A percentile compares a stretch with the other conserved stretches of the same genome.
These are phyloP conservation scores for Galagoides demidoff DNA, from an alignment of 2,797 vertebrate species.

Conservation along the genomic window DNA sequence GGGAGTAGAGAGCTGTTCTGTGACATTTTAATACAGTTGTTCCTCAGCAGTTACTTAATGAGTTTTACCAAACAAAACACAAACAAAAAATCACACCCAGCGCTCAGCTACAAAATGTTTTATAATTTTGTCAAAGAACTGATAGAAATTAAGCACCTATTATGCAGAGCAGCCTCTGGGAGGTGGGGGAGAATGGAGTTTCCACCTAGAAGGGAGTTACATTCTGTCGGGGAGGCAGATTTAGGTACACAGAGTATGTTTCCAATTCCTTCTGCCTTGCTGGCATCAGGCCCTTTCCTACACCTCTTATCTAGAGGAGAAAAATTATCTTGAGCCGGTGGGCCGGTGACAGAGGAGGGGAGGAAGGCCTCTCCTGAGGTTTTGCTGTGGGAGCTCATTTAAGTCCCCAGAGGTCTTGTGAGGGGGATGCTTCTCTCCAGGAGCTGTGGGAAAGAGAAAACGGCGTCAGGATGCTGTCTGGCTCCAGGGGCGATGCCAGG, in stretches of 20 bases:
- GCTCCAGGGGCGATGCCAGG: not conserved
- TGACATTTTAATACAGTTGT: not conserved
- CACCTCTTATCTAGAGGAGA: not conserved
- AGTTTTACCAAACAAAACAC: not conserved
- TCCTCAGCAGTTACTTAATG: not conserved
- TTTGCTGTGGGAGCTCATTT: not conserved
- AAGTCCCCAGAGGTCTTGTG: not conserved
- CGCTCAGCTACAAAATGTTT: not conserved
- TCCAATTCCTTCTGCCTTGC: not conserved
- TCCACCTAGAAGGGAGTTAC: not conserved
- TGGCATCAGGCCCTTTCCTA: not conserved
- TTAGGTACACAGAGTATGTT: not conserved
- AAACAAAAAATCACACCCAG: not conserved
- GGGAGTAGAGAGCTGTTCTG: not conserved
- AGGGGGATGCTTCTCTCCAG: not conserved
- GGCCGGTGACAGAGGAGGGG: not conserved
- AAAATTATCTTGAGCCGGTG: not conserved
- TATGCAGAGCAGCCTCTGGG: not conserved
- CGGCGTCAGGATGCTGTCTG: too few relatives aligned
- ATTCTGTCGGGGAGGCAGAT: not conserved
- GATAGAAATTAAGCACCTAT: not conserved
- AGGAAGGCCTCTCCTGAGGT: not conserved
- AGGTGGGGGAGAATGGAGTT: not conserved
- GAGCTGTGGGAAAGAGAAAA: not conserved
- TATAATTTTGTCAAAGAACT: constrained; percentile 31